Conservation (phyloP, 2,113 vertebrate genomes). For the Astatotilapia flaviijosephi region DNA sequence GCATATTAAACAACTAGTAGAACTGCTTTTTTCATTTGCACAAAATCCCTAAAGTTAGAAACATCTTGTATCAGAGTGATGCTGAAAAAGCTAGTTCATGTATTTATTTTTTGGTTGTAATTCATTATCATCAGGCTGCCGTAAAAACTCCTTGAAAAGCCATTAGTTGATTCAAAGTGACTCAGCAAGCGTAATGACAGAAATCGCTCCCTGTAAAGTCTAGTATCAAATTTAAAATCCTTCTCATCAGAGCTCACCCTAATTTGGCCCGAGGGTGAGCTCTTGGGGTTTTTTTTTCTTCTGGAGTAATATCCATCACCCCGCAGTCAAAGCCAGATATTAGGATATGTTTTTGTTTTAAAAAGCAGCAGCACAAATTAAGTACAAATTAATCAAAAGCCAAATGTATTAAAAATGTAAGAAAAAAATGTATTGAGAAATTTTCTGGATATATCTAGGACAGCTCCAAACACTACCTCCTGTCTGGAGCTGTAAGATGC, state of each 20-base stretch:
- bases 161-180: background rate
- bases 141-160: background rate
- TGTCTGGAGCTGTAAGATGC: background rate
- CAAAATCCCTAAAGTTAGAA: background rate
- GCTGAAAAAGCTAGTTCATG: background rate
- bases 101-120: background rate
- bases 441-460: background rate
- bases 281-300: background rate
- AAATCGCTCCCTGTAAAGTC: background rate
- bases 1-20: background rate
- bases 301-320: background rate
- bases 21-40: background rate
- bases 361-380: background rate
- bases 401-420: background rate
- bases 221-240: background rate
- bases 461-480: background rate
- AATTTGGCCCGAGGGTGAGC: background rate
- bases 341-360: background rate
- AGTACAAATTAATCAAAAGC: background rate
- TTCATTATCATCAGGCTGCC: background rate
- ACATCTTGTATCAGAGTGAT: background rate
- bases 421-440: background rate
- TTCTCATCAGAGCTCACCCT: background rate
- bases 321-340: background rate
- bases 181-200: background rate